These are phyloP conservation scores for Triops longicaudatus DNA, from an alignment of 1,140 invertebrate genomes.

Conservation along the genomic window DNA sequence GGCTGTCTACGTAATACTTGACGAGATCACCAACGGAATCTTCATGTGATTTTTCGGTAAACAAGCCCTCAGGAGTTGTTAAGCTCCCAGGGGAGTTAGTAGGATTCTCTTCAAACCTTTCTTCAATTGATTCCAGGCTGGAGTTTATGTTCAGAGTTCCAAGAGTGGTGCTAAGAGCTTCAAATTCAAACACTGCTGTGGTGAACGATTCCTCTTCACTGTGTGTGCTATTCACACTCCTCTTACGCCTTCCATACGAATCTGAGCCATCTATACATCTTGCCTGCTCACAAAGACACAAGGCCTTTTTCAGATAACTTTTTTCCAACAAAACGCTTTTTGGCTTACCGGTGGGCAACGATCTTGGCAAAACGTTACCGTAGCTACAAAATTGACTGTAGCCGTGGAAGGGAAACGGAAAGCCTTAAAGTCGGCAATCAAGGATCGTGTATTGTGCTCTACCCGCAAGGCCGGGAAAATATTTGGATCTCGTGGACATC, in stretches of 20 bases:
- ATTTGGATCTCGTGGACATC: slow-evolving; percentile 44
- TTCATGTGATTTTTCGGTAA: neutral
- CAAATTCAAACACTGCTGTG: slow-evolving; percentile 18
- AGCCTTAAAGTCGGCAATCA: slow-evolving; percentile 45
- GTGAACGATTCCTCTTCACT: slow-evolving; percentile 26
- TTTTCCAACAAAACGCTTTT: neutral
- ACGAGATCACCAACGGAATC: neutral
- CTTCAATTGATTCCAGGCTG: slow-evolving; percentile 24
- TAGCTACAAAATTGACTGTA: slow-evolving; percentile 46
- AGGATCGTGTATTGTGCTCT: slow-evolving; percentile 40
- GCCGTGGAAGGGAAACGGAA: slow-evolving; percentile 48
- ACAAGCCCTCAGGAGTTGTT: neutral
- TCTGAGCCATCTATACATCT: slow-evolving; percentile 36
- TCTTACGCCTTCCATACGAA: slow-evolving; percentile 37
- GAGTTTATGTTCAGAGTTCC: slow-evolving; percentile 25
- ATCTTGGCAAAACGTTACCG: slow-evolving; percentile 48
- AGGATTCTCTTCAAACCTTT: neutral
- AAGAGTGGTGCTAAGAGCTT: slow-evolving; percentile 17
- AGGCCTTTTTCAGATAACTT: slow-evolving; percentile 17
- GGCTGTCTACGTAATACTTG: neutral
- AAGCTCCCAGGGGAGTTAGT: neutral
- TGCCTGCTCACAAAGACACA: slow-evolving; percentile 32
- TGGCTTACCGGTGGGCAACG: slow-evolving; percentile 41
- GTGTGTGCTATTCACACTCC: slow-evolving; percentile 33
- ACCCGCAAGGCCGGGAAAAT: slow-evolving; percentile 44